A percentile compares a stretch with the other conserved stretches of the same genome.
These are phyloP conservation scores for Myotis yumanensis DNA, from an alignment of 2,113 vertebrate species.

Conservation along the genomic window DNA sequence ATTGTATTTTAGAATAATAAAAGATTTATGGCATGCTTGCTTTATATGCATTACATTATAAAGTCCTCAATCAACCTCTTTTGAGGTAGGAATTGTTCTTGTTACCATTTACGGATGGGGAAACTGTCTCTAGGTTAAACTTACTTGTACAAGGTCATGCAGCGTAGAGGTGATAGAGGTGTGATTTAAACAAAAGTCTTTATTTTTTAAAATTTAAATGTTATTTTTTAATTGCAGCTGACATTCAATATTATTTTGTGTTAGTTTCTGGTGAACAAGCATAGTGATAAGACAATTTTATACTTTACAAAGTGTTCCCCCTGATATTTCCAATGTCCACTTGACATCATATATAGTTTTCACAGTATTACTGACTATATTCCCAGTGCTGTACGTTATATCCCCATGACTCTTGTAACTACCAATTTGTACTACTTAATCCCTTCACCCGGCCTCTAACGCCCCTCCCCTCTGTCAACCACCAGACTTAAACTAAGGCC, in stretches of 20 bases:
- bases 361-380: background rate
- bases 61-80: background rate
- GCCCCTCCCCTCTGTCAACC: background rate
- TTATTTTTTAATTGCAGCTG: background rate
- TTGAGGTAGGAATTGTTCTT: background rate
- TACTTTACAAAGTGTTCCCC: background rate
- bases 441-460: background rate
- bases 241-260: background rate
- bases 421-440: background rate
- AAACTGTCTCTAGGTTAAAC: background rate
- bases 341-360: background rate
- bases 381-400: background rate
- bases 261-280: background rate
- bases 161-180: background rate
- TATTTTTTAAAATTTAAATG: background rate
- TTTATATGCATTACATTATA: background rate
- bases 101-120: background rate
- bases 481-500: background rate
- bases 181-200: background rate
- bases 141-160: background rate
- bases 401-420: background rate
- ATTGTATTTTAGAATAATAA: constrained; percentile 17
- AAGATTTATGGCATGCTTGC: background rate
- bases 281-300: background rate
- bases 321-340: background rate